Conservation (phyloP, 1,140 invertebrate genomes). For the Helicorthomorpha holstii region DNA sequence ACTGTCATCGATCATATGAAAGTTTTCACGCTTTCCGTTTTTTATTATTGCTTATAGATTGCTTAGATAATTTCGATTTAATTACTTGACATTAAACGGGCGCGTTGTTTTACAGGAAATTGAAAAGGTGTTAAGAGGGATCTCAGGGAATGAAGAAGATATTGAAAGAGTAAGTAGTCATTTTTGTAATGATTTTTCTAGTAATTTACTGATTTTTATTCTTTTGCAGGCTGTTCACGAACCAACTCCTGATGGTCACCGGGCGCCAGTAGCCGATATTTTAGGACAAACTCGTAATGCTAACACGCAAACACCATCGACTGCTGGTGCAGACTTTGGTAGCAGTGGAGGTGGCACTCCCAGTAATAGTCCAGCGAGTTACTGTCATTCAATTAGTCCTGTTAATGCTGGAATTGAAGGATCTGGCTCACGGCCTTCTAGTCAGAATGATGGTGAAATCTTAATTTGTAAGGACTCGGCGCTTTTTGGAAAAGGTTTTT, state of each 20-base stretch:
- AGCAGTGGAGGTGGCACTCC: constrained; percentile 8
- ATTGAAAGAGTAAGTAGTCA: constrained; percentile 8
- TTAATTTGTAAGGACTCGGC: neutral
- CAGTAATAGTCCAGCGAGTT: constrained; percentile 14
- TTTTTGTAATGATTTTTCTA: neutral
- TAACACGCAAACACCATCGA: constrained; percentile 63
- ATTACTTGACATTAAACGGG: neutral
- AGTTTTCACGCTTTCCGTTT: too few relatives aligned
- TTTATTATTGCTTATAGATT: too few relatives aligned
- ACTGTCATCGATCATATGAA: too few relatives aligned
- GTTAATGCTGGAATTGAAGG: constrained; percentile 36
- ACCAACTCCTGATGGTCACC: constrained; percentile 62
- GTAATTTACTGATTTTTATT: neutral
- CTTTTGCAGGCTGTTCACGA: constrained; percentile 23
- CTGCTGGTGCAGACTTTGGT: constrained; percentile 15
- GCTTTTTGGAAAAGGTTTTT: neutral
- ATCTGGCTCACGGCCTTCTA: constrained; percentile 35
- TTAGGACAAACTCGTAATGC: constrained; percentile 45
- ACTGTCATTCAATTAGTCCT: constrained; percentile 28
- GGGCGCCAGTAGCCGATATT: constrained; percentile 59
- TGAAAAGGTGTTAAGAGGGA: constrained; percentile 43
- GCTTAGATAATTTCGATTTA: too few relatives aligned
- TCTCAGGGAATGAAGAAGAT: constrained; percentile 12
- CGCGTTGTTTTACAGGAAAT: constrained; percentile 34
- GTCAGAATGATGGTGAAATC: constrained; percentile 19